Percentiles rank a stretch among this genome's conserved stretches.
phyloP scores from a whole-genome alignment of 2,113 vertebrate species.

The Xyrauchen texanus region DNA sequence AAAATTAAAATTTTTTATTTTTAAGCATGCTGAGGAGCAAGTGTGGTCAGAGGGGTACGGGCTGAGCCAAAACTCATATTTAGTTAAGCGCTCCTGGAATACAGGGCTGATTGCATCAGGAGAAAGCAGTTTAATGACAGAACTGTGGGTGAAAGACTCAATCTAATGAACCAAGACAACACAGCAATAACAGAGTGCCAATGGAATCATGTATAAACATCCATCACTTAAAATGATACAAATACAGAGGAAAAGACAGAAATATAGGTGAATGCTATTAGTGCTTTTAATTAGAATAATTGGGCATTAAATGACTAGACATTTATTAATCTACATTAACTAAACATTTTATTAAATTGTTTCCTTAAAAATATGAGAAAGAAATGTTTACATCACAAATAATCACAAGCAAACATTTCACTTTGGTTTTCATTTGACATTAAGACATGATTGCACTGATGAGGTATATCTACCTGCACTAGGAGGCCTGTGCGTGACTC shows the following conservation, averaged over 20 bases:
- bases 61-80: slow-evolving; percentile 75
- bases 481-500: slow-evolving; percentile 93
- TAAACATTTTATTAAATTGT: too few relatives aligned
- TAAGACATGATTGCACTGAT: not conserved
- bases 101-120: slow-evolving; percentile 60
- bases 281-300: too few relatives aligned
- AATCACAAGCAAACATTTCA: too few relatives aligned
- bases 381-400: too few relatives aligned
- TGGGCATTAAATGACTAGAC: too few relatives aligned
- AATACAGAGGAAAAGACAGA: not conserved
- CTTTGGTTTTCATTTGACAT: too few relatives aligned
- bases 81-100: slow-evolving; percentile 69
- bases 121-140: slow-evolving; percentile 68
- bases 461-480: slow-evolving; percentile 88
- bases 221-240: slow-evolving; percentile 57
- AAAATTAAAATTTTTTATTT: slow-evolving; percentile 77
- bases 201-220: slow-evolving; percentile 54
- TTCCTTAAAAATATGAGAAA: too few relatives aligned
- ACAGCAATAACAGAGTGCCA: slow-evolving; percentile 72
- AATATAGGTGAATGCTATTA: not conserved
- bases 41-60: slow-evolving; percentile 66
- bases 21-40: slow-evolving; percentile 70
- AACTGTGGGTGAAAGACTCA: slow-evolving; percentile 50
- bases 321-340: too few relatives aligned
- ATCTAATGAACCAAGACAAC: slow-evolving; percentile 42